Conservation (phyloP, 2,888 invertebrate species). For the Elysia crispata region DNA sequence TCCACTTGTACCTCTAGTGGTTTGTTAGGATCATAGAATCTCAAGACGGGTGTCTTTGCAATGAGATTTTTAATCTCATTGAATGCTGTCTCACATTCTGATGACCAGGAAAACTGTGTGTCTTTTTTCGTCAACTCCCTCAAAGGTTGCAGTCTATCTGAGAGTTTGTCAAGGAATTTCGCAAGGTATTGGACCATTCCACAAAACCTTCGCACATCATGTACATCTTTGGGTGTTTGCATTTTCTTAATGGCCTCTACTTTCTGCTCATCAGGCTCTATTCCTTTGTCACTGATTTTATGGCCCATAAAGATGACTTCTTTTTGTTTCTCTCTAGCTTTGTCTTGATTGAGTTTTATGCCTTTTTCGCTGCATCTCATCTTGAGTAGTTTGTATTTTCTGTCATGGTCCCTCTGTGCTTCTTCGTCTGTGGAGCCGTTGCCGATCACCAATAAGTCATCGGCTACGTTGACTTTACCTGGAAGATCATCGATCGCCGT, state of each 20-base stretch:
- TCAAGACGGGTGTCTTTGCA: conserved; percentile 30
- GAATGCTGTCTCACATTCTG: conserved; percentile 33
- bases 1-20: not conserved
- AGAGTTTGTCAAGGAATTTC: conserved; percentile 40
- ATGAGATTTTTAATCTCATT: conserved; percentile 39
- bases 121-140: conserved; percentile 50
- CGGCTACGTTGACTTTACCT: conserved; percentile 49
- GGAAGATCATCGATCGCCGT: conserved; percentile 48
- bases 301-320: conserved; percentile 53
- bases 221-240: conserved; percentile 50
- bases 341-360: conserved; percentile 49
- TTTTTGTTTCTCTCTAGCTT: conserved; percentile 14
- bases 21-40: conserved; percentile 17
- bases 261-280: conserved; percentile 51
- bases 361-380: conserved; percentile 42
- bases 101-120: conserved; percentile 45
- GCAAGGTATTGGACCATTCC: conserved; percentile 57
- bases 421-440: conserved; percentile 49
- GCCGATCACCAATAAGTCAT: conserved; percentile 53
- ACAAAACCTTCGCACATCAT: conserved; percentile 53
- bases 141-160: conserved; percentile 29
- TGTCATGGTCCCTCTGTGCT: conserved; percentile 46
- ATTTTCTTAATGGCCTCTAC: conserved; percentile 52
- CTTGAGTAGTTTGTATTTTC: conserved; percentile 39
- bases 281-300: conserved; percentile 50